Evolutionary conservation across 1,140 invertebrate species (phyloP), one percentile per base, ranked within the genome.

Genomic region (Palaemon carinicauda): DNA sequence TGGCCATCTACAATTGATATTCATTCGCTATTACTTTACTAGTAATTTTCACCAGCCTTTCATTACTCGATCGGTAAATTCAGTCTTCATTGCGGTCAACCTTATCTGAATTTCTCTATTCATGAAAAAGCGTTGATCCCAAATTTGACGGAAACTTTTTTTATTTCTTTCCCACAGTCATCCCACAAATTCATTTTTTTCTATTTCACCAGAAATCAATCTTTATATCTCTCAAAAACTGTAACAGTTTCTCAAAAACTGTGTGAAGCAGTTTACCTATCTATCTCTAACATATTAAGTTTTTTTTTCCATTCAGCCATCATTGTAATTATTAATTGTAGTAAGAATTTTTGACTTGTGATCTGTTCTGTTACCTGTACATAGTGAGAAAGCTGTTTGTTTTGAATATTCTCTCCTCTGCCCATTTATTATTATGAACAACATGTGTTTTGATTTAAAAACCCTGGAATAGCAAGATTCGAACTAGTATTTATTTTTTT

Each of bases 341-440:
- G 65, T 69, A 69, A 0, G 24, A 31, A 60, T 60, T 21, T 60
- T 21, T 60, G 24, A n/a, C 24, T 60, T 79, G 75, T 79, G 75
- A 79, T 79, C 75, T 27, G 12, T 79, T 78, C 31, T 78, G 75
- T 78, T 78, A 53, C n/a, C 15, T 79, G 75, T 79, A 79, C 51
- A 79, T 79, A 79, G 19, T 21, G n/a, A 69, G 29, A 79, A 52
- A 51, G 53, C 51, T 53, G 50, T 79, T 41, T 54, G 50, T 54
- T 21, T n/a, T 24, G 15, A 24, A 78, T 78, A 19, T 27, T 79
- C 29, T 51, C 51, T 14, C 15, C 24, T 69, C 24, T 31, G 29
- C 51, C 56, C 19, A 60, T 60, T 24, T 60, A 60, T 24, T 24
- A 60, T 60, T 60, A 24, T 79, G 50, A 29, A 27, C 24, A 79